phyloP scores from a whole-genome alignment of 2,888 invertebrate genomes.

The Apodemia zela region DNA sequence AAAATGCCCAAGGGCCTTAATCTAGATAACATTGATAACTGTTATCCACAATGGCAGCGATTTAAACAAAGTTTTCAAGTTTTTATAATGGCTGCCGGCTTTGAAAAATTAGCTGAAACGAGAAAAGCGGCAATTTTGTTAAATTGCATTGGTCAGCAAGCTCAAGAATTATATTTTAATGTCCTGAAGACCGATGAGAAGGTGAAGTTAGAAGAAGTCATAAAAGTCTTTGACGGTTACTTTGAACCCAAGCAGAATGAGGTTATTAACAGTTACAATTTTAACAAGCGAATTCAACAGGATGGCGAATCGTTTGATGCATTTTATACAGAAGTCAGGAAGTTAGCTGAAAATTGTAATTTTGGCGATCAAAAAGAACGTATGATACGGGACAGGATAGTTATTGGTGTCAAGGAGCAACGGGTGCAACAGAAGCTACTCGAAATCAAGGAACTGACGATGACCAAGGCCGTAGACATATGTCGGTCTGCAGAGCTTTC shows the following conservation, averaged over 20 bases:
- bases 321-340: not conserved
- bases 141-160: slow-evolving; percentile 1
- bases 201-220: not conserved
- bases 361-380: not conserved
- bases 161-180: slow-evolving; percentile 16
- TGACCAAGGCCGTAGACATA: no score
- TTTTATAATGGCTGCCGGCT: slow-evolving; percentile 11
- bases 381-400: not conserved
- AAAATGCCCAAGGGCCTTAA: not conserved
- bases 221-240: slow-evolving; percentile 4
- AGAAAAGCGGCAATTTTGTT: slow-evolving; percentile 15
- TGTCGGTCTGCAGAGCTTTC: no score
- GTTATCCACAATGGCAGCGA: not conserved
- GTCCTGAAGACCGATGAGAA: not conserved
- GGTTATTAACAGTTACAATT: slow-evolving; percentile 14
- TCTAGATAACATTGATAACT: no score
- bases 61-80: not conserved
- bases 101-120: slow-evolving; percentile 12
- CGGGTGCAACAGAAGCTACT: no score
- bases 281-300: not conserved
- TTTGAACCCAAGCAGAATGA: slow-evolving; percentile 15
- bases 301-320: no score
- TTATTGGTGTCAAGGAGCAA: no score
- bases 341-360: not conserved
- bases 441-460: no score